Evolutionary conservation across 2,113 vertebrate species (phyloP).

Genomic region (Prietella phreatophila): DNA sequence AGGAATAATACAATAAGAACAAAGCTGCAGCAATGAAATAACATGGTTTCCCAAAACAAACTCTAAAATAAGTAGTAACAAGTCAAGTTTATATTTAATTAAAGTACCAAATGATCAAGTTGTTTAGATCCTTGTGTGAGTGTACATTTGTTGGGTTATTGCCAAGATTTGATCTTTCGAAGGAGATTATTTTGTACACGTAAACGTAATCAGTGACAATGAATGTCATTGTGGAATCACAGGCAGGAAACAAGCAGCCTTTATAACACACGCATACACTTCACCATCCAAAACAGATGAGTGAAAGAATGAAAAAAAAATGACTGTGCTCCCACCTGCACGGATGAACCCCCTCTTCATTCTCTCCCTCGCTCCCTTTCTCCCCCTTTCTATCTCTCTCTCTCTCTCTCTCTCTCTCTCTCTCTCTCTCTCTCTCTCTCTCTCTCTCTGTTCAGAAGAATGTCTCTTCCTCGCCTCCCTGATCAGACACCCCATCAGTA

Average conservation of each 20-base stretch:
- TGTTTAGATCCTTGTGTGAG: neutral
- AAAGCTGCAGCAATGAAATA: neutral
- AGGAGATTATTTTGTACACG: neutral
- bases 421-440: constrained; percentile 37
- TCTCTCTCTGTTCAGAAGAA: constrained; percentile 35
- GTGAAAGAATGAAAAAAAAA: constrained; percentile 25
- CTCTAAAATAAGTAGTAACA: neutral
- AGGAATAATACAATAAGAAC: neutral
- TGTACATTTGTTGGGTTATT: neutral
- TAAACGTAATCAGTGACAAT: neutral
- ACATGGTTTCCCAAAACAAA: neutral
- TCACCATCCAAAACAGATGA: constrained; percentile 1
- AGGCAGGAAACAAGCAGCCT: constrained; percentile 1
- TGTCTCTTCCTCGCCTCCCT: constrained; percentile 44
- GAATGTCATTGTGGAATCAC: neutral
- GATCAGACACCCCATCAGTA: constrained; percentile 44
- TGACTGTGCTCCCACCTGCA: constrained; percentile 23
- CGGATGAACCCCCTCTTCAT: constrained; percentile 7
- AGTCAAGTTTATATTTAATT: neutral
- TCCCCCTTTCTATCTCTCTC: too few relatives aligned
- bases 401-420: neutral
- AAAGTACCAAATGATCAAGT: neutral
- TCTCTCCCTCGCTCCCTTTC: constrained; percentile 8
- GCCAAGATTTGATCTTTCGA: neutral
- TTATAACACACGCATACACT: neutral